Evolutionary conservation across 2,888 invertebrate genomes (phyloP).

Genomic region (Cacoxenus indagator): DNA sequence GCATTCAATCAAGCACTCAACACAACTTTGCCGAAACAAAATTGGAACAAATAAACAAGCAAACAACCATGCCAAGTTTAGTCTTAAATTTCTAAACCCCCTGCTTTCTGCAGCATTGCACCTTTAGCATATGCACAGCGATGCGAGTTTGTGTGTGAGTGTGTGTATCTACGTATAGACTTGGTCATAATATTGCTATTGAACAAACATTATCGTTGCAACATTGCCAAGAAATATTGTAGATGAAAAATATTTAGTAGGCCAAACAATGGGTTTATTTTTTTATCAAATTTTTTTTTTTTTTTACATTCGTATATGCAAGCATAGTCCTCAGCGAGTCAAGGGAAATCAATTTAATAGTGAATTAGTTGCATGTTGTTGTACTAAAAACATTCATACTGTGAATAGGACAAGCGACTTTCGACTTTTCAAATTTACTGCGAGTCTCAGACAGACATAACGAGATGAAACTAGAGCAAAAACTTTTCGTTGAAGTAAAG

Average conservation of each 20-base stretch:
- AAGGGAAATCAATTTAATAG: conserved; percentile 15
- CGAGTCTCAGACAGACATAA: neutral
- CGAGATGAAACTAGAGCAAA: neutral
- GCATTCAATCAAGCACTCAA: too few relatives aligned
- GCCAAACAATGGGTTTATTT: conserved; percentile 7
- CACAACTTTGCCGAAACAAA: too few relatives aligned
- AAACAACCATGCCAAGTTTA: neutral
- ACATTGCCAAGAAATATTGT: conserved; percentile 13
- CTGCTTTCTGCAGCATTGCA: too few relatives aligned
- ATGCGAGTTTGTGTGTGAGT: neutral
- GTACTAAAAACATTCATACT: conserved; percentile 8
- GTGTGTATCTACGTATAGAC: neutral
- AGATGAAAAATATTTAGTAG: conserved; percentile 10
- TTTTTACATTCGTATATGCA: neutral
- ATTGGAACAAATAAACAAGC: too few relatives aligned
- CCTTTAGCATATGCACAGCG: too few relatives aligned
- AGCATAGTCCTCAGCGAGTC: neutral
- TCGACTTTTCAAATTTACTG: neutral
- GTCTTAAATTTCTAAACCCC: neutral
- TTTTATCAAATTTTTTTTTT: neutral
- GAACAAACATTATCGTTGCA: conserved; percentile 6
- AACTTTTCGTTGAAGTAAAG: neutral
- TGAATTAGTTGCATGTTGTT: conserved; percentile 14
- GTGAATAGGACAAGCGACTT: neutral
- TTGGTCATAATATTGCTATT: conserved; percentile 8